These are phyloP conservation scores for Dolichoris vasculosae DNA, from an alignment of 1,140 invertebrate species.

Conservation along the genomic window DNA sequence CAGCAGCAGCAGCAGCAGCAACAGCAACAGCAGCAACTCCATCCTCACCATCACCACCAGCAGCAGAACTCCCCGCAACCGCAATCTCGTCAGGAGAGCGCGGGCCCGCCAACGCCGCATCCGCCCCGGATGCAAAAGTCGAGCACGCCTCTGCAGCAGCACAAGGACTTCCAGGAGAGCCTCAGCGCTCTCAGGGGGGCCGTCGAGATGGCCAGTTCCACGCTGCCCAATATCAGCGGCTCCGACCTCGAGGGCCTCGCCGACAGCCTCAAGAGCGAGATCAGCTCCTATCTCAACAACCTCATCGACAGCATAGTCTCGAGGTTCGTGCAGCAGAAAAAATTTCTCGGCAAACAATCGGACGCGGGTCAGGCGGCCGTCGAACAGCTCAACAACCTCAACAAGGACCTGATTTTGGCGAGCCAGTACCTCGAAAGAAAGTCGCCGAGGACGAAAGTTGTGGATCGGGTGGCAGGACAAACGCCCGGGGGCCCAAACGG, in stretches of 20 bases:
- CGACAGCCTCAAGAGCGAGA: conserved; percentile 91
- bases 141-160: conserved; percentile 73
- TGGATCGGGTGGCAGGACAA: conserved; percentile 78
- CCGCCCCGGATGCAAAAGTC: conserved; percentile 51
- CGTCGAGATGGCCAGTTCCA: conserved; percentile 67
- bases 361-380: conserved; percentile 84
- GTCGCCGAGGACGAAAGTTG: conserved; percentile 86
- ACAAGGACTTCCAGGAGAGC: conserved; percentile 73
- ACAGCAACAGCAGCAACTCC: conserved; percentile 62
- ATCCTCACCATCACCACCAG: conserved; percentile 55
- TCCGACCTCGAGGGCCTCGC: conserved; percentile 90
- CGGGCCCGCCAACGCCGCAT: conserved; percentile 69
- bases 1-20: conserved; percentile 76
- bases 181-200: conserved; percentile 69
- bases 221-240: conserved; percentile 79
- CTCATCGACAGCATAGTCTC: conserved; percentile 92
- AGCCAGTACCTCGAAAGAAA: conserved; percentile 88
- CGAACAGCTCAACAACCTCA: conserved; percentile 87
- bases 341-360: conserved; percentile 84
- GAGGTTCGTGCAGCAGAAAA: conserved; percentile 87
- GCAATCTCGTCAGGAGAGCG: conserved; percentile 62
- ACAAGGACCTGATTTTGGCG: conserved; percentile 86
- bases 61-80: conserved; percentile 73
- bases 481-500: conserved; percentile 70
- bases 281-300: conserved; percentile 86